These are phyloP conservation scores for Indri indri DNA, from an alignment of 2,113 vertebrate genomes.

Conservation along the genomic window DNA sequence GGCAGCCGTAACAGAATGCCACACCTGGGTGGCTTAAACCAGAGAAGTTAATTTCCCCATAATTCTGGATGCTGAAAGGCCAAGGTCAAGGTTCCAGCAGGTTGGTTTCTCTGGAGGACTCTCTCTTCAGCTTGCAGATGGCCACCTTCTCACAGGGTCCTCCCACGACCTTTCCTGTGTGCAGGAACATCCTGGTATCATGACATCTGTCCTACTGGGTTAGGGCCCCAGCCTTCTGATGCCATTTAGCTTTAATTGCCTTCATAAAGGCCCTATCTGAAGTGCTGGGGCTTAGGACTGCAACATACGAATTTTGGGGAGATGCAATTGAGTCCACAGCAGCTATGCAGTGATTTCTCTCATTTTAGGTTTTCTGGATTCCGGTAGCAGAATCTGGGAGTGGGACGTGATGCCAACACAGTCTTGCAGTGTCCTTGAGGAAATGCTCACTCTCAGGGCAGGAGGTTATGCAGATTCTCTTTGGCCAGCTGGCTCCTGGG, in stretches of 20 bases:
- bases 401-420: fast-evolving
- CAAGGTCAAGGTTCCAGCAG: fast-evolving
- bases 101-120: background rate
- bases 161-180: fast-evolving
- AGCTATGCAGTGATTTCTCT: background rate
- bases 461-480: background rate
- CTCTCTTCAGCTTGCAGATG: background rate
- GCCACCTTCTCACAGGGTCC: fast-evolving
- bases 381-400: background rate
- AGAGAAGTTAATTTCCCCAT: fast-evolving
- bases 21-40: fast-evolving
- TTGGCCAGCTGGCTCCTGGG: background rate
- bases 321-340: fast-evolving
- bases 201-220: fast-evolving
- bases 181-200: fast-evolving
- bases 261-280: background rate
- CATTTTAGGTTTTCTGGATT: background rate
- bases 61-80: background rate
- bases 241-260: background rate
- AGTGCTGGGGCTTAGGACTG: background rate
- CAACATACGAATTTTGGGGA: fast-evolving
- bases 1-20: fast-evolving
- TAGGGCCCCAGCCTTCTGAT: fast-evolving
- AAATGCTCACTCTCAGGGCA: background rate
- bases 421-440: background rate